Base-by-base conservation (phyloP, 1,140 invertebrate genomes). In the Cheumatopsyche charites region DNA sequence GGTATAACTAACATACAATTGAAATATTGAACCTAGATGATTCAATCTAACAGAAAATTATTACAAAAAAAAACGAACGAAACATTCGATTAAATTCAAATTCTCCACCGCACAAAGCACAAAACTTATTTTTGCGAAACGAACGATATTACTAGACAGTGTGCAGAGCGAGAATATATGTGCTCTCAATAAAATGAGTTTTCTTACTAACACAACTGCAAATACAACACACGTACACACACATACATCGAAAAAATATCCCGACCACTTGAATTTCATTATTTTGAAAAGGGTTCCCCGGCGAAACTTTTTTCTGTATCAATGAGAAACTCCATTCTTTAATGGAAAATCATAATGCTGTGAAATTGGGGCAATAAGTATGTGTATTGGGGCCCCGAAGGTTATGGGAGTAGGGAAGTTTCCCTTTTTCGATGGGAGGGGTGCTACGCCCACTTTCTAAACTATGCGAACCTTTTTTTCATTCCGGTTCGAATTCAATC, bases 101-200 rank as follows among this genome's bases (percentile, higher is more conserved):
- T 58, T 58, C 55, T 9, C 1, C 23, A 12, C 12, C 23, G 11
- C 23, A 25, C 55, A 58, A 58, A 47, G 21, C 17, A 17, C 9
- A 7, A 58, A 58, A 58, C 55, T 58, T 58, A 58, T 58, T 58
- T 58, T 25, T n/a, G n/a, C 19, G 55, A 58, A 58, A 58, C 55
- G 19, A 25, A 58, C 55, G 55, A 25, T 58, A 58, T 58, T 58
- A 58, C 55, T 58, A 58, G 55, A 58, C 55, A 58, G 55, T 58
- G 55, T 58, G 55, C 55, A 58, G 19, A 58, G 55, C 55, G 55
- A 58, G 25, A 58, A 58, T 58, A 58, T 58, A 58, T 58, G 55
- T 58, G 55, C 55, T 58, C 23, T 58, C 55, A 58, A 58, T 58
- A 58, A 58, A 58, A 58, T 58, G 55, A 58, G 55, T 58, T 58